These are phyloP conservation scores for Adoxophyes honmai DNA, from an alignment of 1,140 invertebrate genomes.

Conservation along the genomic window DNA sequence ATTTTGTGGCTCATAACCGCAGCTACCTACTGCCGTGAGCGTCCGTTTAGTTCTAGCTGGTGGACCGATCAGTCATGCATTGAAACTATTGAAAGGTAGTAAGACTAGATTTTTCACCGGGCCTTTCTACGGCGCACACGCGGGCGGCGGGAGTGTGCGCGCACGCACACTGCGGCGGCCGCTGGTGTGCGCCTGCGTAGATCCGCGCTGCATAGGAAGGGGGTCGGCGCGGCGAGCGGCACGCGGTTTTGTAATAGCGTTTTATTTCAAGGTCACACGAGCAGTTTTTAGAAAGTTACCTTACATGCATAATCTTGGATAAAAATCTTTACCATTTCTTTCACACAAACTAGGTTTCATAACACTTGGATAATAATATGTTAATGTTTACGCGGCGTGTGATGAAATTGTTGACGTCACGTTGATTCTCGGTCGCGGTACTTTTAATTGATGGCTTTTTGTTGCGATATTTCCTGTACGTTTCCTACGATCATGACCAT, in stretches of 20 bases:
- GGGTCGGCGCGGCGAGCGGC: constrained; percentile 55
- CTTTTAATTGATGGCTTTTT: constrained; percentile 3
- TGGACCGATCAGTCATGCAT: constrained; percentile 8
- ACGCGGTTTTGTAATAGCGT: constrained; percentile 75
- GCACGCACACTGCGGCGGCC: constrained; percentile 39
- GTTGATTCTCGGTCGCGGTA: background rate
- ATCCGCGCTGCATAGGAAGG: constrained; percentile 54
- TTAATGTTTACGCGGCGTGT: constrained; percentile 4
- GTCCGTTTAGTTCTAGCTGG: background rate
- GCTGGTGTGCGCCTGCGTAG: constrained; percentile 48
- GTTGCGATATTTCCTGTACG: constrained; percentile 6
- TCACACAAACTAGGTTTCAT: background rate
- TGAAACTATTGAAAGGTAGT: constrained; percentile 26
- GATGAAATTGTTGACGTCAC: background rate
- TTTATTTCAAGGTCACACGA: constrained; percentile 77
- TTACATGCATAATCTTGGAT: constrained; percentile 51
- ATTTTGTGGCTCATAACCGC: background rate
- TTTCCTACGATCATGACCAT: background rate
- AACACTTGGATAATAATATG: constrained; percentile 2
- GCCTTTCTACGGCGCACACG: constrained; percentile 54
- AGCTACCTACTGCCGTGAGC: background rate
- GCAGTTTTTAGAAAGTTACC: constrained; percentile 78
- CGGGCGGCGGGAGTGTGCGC: constrained; percentile 32
- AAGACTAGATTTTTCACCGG: constrained; percentile 64
- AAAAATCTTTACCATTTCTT: constrained; percentile 38